Percentiles rank a stretch among this genome's conserved stretches.
Evolutionary conservation across 2,113 vertebrate species (phyloP).

Genomic region (Caloenas nicobarica): DNA sequence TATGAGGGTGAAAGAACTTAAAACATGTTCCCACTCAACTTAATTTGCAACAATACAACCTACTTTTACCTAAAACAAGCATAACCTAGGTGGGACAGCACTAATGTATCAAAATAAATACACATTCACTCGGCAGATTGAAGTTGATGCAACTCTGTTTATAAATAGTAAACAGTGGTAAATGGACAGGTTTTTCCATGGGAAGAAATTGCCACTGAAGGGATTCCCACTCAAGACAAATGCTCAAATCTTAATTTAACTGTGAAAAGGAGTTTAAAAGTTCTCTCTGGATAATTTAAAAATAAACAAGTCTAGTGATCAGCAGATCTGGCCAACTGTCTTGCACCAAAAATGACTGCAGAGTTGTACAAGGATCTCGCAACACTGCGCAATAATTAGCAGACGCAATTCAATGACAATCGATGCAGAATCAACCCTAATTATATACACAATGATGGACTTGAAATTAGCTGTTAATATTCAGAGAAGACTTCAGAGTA

Average conservation of each 20-base stretch:
- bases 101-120: background rate
- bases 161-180: background rate
- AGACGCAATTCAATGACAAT: conserved; percentile 61
- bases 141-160: background rate
- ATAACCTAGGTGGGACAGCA: background rate
- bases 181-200: background rate
- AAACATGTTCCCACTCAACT: background rate
- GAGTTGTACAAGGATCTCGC: background rate
- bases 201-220: background rate
- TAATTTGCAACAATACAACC: background rate
- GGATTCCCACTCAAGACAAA: background rate
- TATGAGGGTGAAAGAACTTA: background rate
- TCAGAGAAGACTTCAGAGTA: conserved; percentile 32
- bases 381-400: conserved; percentile 29
- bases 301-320: background rate
- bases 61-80: background rate
- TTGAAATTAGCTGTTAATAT: conserved; percentile 62
- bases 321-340: background rate
- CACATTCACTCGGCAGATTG: background rate
- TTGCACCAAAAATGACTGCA: background rate
- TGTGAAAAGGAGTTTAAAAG: background rate
- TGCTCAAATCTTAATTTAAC: background rate
- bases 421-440: conserved; percentile 52
- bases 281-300: background rate
- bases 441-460: conserved; percentile 46